These are phyloP conservation scores for Volucella bombylans DNA, from an alignment of 2,888 invertebrate species.

Conservation along the genomic window DNA sequence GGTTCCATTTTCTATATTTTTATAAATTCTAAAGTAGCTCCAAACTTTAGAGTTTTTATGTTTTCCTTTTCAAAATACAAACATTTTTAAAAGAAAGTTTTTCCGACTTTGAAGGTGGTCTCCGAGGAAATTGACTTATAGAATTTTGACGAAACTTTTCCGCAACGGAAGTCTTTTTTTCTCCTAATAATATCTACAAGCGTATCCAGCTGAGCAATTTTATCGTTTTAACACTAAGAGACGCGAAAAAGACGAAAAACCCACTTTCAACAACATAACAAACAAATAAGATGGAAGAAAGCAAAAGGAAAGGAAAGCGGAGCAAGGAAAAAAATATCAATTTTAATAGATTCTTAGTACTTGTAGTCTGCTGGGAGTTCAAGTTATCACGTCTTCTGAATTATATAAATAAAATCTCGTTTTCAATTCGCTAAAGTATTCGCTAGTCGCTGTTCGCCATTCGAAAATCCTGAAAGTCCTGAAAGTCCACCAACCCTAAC, in stretches of 20 bases:
- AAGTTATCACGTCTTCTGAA: constrained; percentile 64
- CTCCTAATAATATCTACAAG: constrained; percentile 18
- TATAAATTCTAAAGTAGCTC: too few species aligned
- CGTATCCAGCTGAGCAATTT: constrained; percentile 59
- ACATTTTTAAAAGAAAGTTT: not conserved
- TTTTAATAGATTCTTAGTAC: constrained; percentile 65
- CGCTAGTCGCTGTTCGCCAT: not conserved
- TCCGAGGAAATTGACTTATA: constrained; percentile 39
- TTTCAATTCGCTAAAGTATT: constrained; percentile 63
- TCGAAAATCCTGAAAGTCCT: too few species aligned
- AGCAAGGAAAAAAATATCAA: constrained; percentile 24
- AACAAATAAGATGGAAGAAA: not conserved
- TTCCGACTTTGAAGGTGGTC: not conserved
- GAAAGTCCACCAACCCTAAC: too few species aligned
- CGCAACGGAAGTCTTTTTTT: constrained; percentile 15
- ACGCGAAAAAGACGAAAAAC: constrained; percentile 25
- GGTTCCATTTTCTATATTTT: too few species aligned
- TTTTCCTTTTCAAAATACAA: not conserved
- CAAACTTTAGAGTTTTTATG: too few species aligned
- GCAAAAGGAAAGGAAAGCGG: constrained; percentile 9
- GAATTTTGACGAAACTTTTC: constrained; percentile 34
- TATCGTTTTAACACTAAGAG: constrained; percentile 51
- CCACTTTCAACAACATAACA: constrained; percentile 32
- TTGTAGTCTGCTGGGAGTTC: constrained; percentile 54
- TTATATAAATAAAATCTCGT: constrained; percentile 67